Evolutionary conservation across 2,113 vertebrate species (phyloP), one percentile per base, ranked within the genome.

Genomic region (Progne subis): DNA sequence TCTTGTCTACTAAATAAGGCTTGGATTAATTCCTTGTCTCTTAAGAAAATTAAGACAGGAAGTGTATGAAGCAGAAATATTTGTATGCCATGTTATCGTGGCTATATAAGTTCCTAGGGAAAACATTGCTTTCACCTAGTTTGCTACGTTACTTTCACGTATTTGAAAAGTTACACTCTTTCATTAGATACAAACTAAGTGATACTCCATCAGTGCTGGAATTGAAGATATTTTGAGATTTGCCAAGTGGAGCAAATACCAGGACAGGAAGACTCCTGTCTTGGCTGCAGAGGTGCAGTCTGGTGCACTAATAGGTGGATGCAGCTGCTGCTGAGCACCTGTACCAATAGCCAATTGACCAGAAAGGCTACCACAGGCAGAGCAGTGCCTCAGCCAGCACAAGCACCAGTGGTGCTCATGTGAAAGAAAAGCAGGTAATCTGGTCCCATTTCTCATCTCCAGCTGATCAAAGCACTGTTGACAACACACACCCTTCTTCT

Each of bases 331-430:
- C 52, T 82, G 52, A 84, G n/a, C 2, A 2, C 26, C 32, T 78
- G 1, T 49, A 52, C 31, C 57, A 25, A 6, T 53, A 46, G 52
- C 28, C 31, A 71, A 1, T 31, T 88, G 82, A 14, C 28, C 56
- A 41, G 52, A 44, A 78, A 57, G 53, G 39, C 31, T 59, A 4
- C 43, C n/a, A 13, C 46, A 24, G 78, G 32, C 29, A 59, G 43
- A 86, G 61, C n/a, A 61, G n/a, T 61, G 55, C 68, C 55, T 34
- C 34, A 60, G 44, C 50, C 16, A 13, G 20, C 2, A 1, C 46
- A 44, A 39, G 15, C n/a, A 44, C 46, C 18, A 49, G 2, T 1
- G 2, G 11, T 0, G 0, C 10, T 84, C 17, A 5, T 24, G 11
- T 8, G 26, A 75, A 74, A 16, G 39, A 47, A 44, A 65, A 55